A percentile compares a stretch with the other conserved stretches of the same genome.
Evolutionary conservation across 2,797 vertebrate genomes (phyloP).

Genomic region (Pangasius macronema): DNA sequence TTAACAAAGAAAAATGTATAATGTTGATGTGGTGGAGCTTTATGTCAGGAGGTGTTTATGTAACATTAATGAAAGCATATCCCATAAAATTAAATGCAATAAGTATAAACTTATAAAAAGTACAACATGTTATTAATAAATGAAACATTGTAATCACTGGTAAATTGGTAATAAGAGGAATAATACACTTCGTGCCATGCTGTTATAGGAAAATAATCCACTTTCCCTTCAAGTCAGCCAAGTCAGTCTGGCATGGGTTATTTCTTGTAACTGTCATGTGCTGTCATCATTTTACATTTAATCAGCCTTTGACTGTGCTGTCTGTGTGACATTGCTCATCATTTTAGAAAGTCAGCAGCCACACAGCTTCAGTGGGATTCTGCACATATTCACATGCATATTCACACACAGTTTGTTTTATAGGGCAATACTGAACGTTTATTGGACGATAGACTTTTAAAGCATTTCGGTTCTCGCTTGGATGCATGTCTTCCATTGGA

Average conservation of each 20-base stretch:
- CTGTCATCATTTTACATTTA: background rate
- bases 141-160: background rate
- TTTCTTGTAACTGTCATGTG: background rate
- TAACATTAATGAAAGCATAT: background rate
- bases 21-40: background rate
- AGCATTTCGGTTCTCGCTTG: background rate
- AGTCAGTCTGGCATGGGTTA: background rate
- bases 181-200: background rate
- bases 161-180: background rate
- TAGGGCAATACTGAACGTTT: background rate
- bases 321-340: background rate
- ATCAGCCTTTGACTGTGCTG: background rate
- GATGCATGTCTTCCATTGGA: background rate
- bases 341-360: conserved; percentile 4
- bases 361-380: background rate
- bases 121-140: background rate
- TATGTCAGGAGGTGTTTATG: background rate
- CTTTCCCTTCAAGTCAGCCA: background rate
- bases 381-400: too few relatives aligned
- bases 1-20: background rate
- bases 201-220: background rate
- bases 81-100: background rate
- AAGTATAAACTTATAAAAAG: background rate
- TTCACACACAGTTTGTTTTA: conserved; percentile 1
- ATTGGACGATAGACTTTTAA: conserved; percentile 3